These are phyloP conservation scores for Megaceryle torquata DNA, from an alignment of 2,113 vertebrate species.

Conservation along the genomic window DNA sequence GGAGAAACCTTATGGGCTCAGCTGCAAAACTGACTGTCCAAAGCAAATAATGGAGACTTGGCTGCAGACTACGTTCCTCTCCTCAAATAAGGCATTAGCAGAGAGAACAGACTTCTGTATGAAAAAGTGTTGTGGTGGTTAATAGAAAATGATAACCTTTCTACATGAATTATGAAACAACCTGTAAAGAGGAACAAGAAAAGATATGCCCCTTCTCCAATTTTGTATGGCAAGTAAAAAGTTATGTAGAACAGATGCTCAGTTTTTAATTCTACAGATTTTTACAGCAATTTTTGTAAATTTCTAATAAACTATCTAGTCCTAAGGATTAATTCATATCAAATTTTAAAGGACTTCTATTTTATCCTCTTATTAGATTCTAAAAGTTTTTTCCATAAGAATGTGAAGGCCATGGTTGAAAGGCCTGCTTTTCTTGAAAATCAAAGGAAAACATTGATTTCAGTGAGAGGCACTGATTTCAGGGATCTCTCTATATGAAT, in stretches of 20 bases:
- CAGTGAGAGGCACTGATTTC: not conserved
- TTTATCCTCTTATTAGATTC: not conserved
- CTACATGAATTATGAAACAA: not conserved
- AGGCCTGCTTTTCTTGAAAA: not conserved
- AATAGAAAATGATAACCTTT: not conserved
- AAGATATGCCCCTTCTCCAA: not conserved
- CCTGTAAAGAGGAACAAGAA: not conserved
- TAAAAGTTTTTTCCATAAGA: not conserved
- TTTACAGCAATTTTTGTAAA: not conserved
- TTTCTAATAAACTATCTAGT: not conserved
- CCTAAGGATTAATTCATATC: not conserved
- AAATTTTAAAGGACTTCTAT: not conserved
- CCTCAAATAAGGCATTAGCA: not conserved
- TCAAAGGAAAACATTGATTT: not conserved
- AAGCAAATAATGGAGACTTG: slow-evolving; percentile 42
- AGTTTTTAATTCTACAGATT: not conserved
- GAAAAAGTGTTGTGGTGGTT: not conserved
- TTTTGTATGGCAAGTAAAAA: not conserved
- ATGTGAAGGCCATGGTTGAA: not conserved
- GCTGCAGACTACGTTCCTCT: not conserved
- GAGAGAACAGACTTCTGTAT: not conserved
- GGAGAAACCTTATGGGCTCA: slow-evolving; percentile 45
- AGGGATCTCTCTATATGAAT: not conserved
- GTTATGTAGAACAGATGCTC: not conserved
- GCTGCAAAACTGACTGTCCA: slow-evolving; percentile 29